These are phyloP conservation scores for Lydus trimaculatus DNA, from an alignment of 2,888 invertebrate genomes.

Conservation along the genomic window DNA sequence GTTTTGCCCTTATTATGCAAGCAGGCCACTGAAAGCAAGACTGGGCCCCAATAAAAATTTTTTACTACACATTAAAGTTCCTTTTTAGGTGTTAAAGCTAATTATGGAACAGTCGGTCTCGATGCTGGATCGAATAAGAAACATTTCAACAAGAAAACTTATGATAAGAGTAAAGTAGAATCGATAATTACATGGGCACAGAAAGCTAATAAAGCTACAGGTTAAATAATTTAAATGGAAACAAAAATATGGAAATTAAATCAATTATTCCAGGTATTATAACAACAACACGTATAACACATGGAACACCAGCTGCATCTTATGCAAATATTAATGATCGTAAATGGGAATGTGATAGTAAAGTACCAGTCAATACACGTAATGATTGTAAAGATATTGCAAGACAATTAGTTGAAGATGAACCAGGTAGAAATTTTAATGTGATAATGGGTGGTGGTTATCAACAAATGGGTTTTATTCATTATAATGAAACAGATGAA, in stretches of 20 bases:
- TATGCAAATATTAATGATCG: constrained; percentile 76
- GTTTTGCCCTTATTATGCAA: too few species aligned
- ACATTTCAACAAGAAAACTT: constrained; percentile 68
- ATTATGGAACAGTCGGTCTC: constrained; percentile 76
- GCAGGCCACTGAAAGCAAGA: too few species aligned
- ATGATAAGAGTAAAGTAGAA: constrained; percentile 64
- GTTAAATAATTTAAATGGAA: constrained; percentile 54
- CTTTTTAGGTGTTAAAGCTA: constrained; percentile 71
- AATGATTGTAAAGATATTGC: constrained; percentile 73
- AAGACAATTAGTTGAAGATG: constrained; percentile 76
- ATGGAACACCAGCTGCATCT: constrained; percentile 80
- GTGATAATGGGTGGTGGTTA: constrained; percentile 86
- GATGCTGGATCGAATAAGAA: constrained; percentile 67
- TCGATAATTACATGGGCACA: constrained; percentile 75
- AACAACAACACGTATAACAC: constrained; percentile 84
- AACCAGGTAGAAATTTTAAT: constrained; percentile 75
- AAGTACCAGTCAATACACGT: constrained; percentile 63
- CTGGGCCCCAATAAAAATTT: too few species aligned
- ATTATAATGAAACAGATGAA: constrained; percentile 56
- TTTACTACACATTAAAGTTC: too few species aligned
- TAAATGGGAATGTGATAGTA: constrained; percentile 78
- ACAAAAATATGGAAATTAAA: neutral
- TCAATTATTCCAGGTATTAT: constrained; percentile 66
- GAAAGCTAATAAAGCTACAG: constrained; percentile 75
- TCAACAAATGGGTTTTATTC: constrained; percentile 69